Evolutionary conservation across 2,888 invertebrate species (phyloP), one percentile per base, ranked within the genome.

Genomic region (Gerris lacustris): DNA sequence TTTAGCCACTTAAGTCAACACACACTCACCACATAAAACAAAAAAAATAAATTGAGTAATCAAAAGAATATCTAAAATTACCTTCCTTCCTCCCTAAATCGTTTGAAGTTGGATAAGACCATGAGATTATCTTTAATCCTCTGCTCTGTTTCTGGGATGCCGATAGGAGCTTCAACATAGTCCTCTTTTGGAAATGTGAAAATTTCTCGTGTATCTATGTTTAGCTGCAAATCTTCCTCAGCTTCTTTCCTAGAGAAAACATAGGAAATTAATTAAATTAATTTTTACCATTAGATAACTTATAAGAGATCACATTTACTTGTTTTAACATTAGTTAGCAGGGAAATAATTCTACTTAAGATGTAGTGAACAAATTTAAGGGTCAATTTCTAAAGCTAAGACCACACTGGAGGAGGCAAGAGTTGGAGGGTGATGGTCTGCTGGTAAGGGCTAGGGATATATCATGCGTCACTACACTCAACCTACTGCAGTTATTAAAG

Each of bases 121-220:
- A 81, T 79, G 45, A 84, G 78, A 15, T 84, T 85, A 81, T 97
- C 96, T 76, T 92, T 89, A 72, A 97, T 95, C 76, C 96, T 85
- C 79, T 94, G 92, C 79, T 92, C 91, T 0, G 96, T 86, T 75
- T 94, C 90, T 79, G 92, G 89, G 31, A 96, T 82, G 75, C 87
- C 89, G 2, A 87, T 83, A 18, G 87, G 85, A 78, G 90, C 88
- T 68, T 88, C 84, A 44, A 90, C 80, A 78, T 90, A 90, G 75
- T 89, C 88, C 73, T 87, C 87, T 69, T 87, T 85, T 0, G 94
- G 95, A 78, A 95, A 91, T 72, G 85, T 84, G 79, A 92, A 94
- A 2, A 87, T 83, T 78, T 90, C 90, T 78, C 89, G 88, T 76
- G 88, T 86, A 0, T 86, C 85, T 72, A 92, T 87, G 79, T 92